Conservation (phyloP, 2,113 vertebrate species). For the Seriola rivoliana region DNA sequence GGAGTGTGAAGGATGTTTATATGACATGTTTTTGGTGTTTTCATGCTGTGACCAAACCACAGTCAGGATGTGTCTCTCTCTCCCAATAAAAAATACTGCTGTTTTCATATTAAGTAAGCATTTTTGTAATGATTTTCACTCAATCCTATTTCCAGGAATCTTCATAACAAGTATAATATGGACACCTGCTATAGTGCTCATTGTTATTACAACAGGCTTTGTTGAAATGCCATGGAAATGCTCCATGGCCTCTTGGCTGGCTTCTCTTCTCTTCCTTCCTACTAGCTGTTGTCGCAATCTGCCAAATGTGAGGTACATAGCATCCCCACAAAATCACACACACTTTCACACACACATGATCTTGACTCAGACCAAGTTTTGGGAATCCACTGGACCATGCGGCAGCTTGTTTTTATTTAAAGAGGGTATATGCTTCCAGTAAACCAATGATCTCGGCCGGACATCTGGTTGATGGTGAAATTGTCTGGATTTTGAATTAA, state of each 20-base stretch:
- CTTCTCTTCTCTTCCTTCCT: constrained; percentile 69
- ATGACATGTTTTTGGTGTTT: constrained; percentile 58
- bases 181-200: constrained; percentile 75
- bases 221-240: constrained; percentile 71
- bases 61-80: constrained; percentile 43
- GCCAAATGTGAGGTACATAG: constrained; percentile 64
- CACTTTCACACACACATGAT: constrained; percentile 58
- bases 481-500: constrained; percentile 68
- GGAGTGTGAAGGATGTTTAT: constrained; percentile 65
- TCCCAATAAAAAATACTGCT: constrained; percentile 59
- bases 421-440: constrained; percentile 69
- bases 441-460: constrained; percentile 55
- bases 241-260: constrained; percentile 70
- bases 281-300: constrained; percentile 57
- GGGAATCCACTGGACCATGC: constrained; percentile 59
- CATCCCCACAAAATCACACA: constrained; percentile 14
- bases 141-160: constrained; percentile 41
- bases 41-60: constrained; percentile 50
- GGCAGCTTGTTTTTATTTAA: constrained; percentile 61
- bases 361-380: constrained; percentile 68
- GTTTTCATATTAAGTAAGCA: constrained; percentile 51
- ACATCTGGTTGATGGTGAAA: constrained; percentile 67
- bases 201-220: constrained; percentile 73
- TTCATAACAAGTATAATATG: constrained; percentile 60
- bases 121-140: constrained; percentile 45